Evolutionary conservation across 2,113 vertebrate genomes (phyloP).

Genomic region (Esox niger): DNA sequence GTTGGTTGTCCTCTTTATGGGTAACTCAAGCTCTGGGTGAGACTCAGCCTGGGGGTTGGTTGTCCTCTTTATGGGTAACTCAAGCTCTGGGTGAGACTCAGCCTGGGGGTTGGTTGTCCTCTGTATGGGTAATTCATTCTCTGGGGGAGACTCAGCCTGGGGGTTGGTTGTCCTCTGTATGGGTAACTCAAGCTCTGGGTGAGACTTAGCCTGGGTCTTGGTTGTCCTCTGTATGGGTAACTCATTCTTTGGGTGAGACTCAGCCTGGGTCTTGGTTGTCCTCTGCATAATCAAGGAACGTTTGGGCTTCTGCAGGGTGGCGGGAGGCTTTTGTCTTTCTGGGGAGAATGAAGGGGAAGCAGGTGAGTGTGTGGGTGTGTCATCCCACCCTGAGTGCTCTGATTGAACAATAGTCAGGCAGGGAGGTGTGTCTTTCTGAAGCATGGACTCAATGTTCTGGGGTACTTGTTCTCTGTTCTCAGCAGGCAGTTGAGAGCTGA

Average conservation of each 20-base stretch:
- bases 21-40: too few species aligned
- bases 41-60: too few species aligned
- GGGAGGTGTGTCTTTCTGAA: background rate
- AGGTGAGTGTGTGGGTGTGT: background rate
- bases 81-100: background rate
- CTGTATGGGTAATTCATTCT: too few species aligned
- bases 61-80: too few species aligned
- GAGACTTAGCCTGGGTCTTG: background rate
- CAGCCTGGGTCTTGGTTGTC: background rate
- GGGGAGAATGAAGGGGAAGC: constrained; percentile 30
- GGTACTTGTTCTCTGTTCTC: background rate
- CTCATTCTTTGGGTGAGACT: constrained; percentile 10
- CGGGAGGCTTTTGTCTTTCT: constrained; percentile 75
- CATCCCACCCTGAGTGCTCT: background rate
- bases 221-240: background rate
- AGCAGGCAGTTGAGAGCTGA: constrained; percentile 40
- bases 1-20: too few species aligned
- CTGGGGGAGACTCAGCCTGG: too few species aligned
- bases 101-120: background rate
- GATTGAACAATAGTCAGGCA: background rate
- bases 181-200: background rate
- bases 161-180: too few species aligned
- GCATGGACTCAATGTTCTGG: background rate
- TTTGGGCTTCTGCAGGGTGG: constrained; percentile 82
- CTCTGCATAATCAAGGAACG: constrained; percentile 69